phyloP scores from a whole-genome alignment of 2,888 invertebrate genomes.

The Polymixis lichenea region DNA sequence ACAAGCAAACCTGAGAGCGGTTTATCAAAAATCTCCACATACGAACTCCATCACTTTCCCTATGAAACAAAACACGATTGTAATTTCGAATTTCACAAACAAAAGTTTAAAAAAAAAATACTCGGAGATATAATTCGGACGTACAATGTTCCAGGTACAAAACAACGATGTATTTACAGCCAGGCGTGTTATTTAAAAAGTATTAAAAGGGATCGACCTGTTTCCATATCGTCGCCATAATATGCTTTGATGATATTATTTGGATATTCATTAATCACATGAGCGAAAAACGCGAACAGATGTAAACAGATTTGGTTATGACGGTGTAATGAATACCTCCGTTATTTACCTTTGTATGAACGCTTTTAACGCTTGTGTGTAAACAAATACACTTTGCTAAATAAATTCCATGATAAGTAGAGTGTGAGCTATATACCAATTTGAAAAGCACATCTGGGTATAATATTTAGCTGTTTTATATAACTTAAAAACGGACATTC shows the following conservation, averaged over 20 bases:
- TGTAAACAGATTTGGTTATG: conserved; percentile 53
- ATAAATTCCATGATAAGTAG: conserved; percentile 8
- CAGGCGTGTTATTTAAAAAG: conserved; percentile 48
- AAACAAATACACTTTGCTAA: conserved; percentile 17
- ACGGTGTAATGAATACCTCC: conserved; percentile 37
- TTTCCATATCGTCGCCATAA: conserved; percentile 51
- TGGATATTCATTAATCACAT: conserved; percentile 65
- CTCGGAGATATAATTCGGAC: conserved; percentile 32
- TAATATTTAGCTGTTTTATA: neutral
- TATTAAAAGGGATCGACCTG: conserved; percentile 40
- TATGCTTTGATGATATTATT: conserved; percentile 67
- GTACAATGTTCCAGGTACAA: conserved; percentile 39
- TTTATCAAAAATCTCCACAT: conserved; percentile 22
- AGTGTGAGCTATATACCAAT: neutral
- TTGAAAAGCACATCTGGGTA: neutral
- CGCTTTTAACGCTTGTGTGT: conserved; percentile 27
- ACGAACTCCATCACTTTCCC: conserved; percentile 11
- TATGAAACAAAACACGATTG: conserved; percentile 33
- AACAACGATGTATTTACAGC: conserved; percentile 40
- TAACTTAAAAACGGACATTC: no score
- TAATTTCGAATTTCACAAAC: conserved; percentile 32
- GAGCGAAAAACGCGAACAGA: conserved; percentile 53
- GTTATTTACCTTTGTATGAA: conserved; percentile 39
- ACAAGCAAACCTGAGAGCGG: neutral
- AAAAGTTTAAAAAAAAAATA: conserved; percentile 26